phyloP scores from a whole-genome alignment of 2,113 vertebrate species.

The Carassius gibelio region DNA sequence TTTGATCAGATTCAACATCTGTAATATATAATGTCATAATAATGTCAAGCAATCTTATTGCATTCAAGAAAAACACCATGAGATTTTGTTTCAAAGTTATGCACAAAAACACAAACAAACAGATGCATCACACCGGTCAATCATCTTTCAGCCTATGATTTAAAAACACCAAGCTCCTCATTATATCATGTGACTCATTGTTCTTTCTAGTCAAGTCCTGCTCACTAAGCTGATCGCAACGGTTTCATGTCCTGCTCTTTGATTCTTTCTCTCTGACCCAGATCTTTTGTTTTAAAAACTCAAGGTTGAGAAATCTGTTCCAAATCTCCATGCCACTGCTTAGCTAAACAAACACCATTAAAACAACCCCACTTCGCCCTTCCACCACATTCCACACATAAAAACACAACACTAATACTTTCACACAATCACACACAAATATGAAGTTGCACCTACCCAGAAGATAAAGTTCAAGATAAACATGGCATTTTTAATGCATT shows the following conservation, averaged over 20 bases:
- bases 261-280: conserved; percentile 22
- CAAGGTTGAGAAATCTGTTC: neutral
- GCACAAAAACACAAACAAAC: neutral
- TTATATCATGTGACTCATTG: neutral
- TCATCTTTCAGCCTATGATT: conserved; percentile 29
- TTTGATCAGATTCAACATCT: neutral
- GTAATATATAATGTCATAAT: too few species aligned
- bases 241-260: neutral
- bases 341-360: neutral
- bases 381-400: neutral
- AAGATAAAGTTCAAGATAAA: conserved; percentile 73
- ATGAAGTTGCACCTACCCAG: conserved; percentile 70
- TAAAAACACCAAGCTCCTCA: neutral
- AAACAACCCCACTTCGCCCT: neutral
- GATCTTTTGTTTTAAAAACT: conserved; percentile 20
- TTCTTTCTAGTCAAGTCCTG: neutral
- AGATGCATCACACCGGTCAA: conserved; percentile 50
- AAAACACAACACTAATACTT: conserved; percentile 13
- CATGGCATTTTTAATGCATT: conserved; percentile 74
- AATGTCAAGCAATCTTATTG: neutral
- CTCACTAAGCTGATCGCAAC: neutral
- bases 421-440: neutral
- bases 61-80: neutral
- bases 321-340: conserved; percentile 1
- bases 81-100: neutral